Conservation (phyloP, 2,797 vertebrate species). For the Clamator glandarius region DNA sequence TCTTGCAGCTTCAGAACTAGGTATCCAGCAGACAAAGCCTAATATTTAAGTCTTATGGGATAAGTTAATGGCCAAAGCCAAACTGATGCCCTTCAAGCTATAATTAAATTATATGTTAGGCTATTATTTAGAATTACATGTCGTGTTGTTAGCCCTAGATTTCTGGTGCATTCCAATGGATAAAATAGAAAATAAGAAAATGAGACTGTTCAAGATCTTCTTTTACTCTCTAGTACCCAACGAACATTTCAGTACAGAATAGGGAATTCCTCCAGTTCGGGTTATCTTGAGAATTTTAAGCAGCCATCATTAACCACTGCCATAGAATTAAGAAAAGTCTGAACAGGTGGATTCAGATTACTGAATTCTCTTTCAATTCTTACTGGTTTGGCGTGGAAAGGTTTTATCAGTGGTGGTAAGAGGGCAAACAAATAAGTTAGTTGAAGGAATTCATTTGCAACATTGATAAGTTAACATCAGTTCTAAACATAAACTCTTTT, state of each 20-base stretch:
- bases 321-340: not conserved
- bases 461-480: not conserved
- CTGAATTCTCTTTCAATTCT: not conserved
- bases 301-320: not conserved
- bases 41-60: not conserved
- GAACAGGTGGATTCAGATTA: not conserved
- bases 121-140: constrained; percentile 51
- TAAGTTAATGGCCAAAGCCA: fast-evolving
- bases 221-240: not conserved
- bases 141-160: constrained; percentile 9
- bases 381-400: not conserved
- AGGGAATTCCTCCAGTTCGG: not conserved
- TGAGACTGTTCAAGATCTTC: not conserved
- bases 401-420: not conserved
- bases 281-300: not conserved
- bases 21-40: not conserved
- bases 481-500: not conserved
- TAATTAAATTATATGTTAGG: constrained; percentile 62
- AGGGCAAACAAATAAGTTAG: not conserved
- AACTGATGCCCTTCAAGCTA: not conserved
- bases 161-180: not conserved
- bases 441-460: not conserved
- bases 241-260: not conserved
- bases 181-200: not conserved
- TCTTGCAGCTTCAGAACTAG: not conserved